Evolutionary conservation across 2,113 vertebrate species (phyloP).

Genomic region (Opisthocomus hoazin): DNA sequence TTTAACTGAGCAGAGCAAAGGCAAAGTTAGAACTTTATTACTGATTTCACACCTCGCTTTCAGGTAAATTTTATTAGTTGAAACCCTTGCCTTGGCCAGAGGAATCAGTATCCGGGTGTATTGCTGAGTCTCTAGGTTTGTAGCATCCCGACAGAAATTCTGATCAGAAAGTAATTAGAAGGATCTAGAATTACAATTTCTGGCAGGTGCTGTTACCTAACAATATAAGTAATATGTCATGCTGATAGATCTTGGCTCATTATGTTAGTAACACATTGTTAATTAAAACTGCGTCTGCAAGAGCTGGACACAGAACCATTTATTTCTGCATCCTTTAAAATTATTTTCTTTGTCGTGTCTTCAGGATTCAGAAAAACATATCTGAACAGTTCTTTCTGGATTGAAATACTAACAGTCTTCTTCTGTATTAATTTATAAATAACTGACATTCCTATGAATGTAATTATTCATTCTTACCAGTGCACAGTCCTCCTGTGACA

Average conservation of each 20-base stretch:
- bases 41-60: background rate
- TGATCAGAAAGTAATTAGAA: background rate
- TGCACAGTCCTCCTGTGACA: background rate
- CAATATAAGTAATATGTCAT: background rate
- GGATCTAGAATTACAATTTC: background rate
- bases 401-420: background rate
- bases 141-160: background rate
- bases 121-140: background rate
- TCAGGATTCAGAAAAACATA: background rate
- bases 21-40: background rate
- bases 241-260: background rate
- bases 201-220: background rate
- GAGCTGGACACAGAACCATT: background rate
- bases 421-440: background rate
- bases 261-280: background rate
- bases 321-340: background rate
- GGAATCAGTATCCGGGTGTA: background rate
- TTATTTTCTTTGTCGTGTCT: background rate
- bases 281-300: background rate
- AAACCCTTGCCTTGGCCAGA: background rate
- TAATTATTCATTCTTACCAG: background rate
- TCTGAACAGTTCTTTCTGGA: background rate
- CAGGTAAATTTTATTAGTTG: background rate
- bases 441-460: background rate
- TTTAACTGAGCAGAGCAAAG: background rate